Evolutionary conservation across 1,140 invertebrate genomes (phyloP), one percentile per base, ranked within the genome.

Genomic region (Ceratitis capitata): DNA sequence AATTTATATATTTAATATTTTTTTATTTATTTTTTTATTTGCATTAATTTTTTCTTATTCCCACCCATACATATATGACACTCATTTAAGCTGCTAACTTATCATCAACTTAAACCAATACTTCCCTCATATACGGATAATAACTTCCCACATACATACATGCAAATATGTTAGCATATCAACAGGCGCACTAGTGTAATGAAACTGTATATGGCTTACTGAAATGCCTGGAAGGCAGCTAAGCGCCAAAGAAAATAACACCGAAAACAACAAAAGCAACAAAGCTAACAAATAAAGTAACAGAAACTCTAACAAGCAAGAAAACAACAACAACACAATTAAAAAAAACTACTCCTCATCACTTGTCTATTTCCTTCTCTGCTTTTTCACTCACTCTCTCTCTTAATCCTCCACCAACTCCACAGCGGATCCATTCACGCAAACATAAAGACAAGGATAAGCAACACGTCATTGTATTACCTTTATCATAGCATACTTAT

Each of bases 401-500:
- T 53, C n/a, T 53, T 19, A 53, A 56, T n/a, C 51, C 51, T n/a
- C n/a, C 51, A 19, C n/a, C 51, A 56, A 23, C n/a, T 7, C 4
- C 51, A 23, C 51, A 56, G 51, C 12, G 39, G n/a, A 69, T 3
- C 16, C 26, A 3, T 16, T 16, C 29, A 16, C 23, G 14, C 58
- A 64, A 29, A 64, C 51, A 69, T 10, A 23, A 5, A 26, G 19
- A 78, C 69, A 78, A 78, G 69, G 69, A 78, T 45, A 78, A 12
- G 16, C 12, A 78, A 78, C n/a, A 78, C 69, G 69, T 78, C 69
- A 78, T 9, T 12, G 69, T 78, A 78, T 45, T 78, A 12, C 69
- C n/a, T 23, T 78, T 69, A n/a, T 14, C 64, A 69, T 39, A 42
- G 64, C 69, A 78, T 78, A 78, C 69, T 45, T 78, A 45, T 78